Evolutionary conservation across 2,113 vertebrate species (phyloP).

Genomic region (Phrynosoma platyrhinos): DNA sequence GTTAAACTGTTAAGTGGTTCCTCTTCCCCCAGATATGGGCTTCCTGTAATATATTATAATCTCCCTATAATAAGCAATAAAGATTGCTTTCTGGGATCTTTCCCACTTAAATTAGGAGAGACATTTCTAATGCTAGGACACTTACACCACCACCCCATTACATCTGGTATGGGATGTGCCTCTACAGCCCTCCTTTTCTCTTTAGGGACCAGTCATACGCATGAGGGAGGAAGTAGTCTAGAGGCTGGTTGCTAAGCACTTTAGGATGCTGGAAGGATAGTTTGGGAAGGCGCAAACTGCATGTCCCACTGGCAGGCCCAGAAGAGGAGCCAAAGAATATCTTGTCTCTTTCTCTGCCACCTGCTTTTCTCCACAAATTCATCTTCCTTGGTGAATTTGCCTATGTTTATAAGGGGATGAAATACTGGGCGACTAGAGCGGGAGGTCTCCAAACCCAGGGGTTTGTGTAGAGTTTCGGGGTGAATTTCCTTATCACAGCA

Average conservation of each 20-base stretch:
- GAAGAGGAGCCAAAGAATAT: not conserved
- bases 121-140: no score
- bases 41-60: not conserved
- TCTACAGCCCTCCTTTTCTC: not conserved
- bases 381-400: no score
- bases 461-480: not conserved
- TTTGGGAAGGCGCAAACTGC: no score
- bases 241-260: not conserved
- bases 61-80: not conserved
- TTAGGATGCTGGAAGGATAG: not conserved
- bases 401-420: not conserved
- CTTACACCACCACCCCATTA: no score
- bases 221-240: not conserved
- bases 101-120: not conserved
- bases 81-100: not conserved
- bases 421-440: not conserved
- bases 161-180: no score
- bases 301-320: not conserved
- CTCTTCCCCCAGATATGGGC: not conserved
- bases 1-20: not conserved
- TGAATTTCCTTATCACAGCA: not conserved
- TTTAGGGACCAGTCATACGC: not conserved
- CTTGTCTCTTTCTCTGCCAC: not conserved
- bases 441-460: not conserved
- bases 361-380: not conserved